Evolutionary conservation across 2,113 vertebrate species (phyloP).

Genomic region (Rhinopithecus roxellana): DNA sequence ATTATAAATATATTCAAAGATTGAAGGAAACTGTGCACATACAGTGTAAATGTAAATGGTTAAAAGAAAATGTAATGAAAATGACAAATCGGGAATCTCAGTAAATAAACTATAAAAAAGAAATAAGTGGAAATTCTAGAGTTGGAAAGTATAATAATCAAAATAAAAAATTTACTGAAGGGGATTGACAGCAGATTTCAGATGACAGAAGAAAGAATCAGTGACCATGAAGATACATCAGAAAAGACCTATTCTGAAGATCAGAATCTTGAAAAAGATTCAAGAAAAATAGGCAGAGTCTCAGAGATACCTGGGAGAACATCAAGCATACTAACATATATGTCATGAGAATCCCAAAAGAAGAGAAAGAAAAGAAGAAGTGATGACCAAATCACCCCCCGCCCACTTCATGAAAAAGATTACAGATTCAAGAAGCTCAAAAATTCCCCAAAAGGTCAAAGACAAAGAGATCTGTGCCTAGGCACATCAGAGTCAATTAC

Average conservation of each 20-base stretch:
- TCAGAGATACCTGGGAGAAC: background rate
- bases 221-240: background rate
- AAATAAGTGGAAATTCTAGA: background rate
- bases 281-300: background rate
- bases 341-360: background rate
- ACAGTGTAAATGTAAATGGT: background rate
- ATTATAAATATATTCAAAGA: background rate
- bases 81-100: background rate
- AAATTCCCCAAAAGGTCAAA: background rate
- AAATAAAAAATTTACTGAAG: background rate
- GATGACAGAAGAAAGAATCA: background rate
- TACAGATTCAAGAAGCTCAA: background rate
- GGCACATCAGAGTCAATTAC: background rate
- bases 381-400: background rate
- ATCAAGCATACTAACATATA: background rate
- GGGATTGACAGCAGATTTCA: background rate
- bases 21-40: background rate
- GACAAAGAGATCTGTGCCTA: background rate
- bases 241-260: background rate
- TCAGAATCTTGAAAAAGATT: background rate
- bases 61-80: background rate
- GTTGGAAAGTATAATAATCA: slow-evolving; percentile 4
- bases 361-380: background rate
- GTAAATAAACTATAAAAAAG: background rate
- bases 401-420: background rate